Evolutionary conservation across 1,140 invertebrate genomes (phyloP).

Genomic region (Achatina immaculata): DNA sequence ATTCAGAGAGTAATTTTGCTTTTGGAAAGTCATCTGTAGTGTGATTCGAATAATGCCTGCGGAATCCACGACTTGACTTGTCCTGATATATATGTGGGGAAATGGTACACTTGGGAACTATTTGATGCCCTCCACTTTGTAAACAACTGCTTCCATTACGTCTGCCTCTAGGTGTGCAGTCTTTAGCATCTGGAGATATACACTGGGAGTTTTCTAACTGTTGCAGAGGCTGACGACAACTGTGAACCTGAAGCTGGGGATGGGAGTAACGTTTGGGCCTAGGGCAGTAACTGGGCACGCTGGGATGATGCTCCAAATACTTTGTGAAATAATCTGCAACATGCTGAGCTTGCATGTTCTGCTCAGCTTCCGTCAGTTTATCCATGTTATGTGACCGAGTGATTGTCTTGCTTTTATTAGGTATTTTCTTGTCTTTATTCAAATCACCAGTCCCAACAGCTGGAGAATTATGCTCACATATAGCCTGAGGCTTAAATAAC

Average conservation of each 20-base stretch:
- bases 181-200: conserved; percentile 14
- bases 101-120: background rate
- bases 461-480: background rate
- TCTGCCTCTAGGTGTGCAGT: background rate
- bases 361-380: conserved; percentile 24
- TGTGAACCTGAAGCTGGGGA: background rate
- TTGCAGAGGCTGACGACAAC: background rate
- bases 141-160: background rate
- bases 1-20: background rate
- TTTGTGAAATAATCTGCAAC: conserved; percentile 27
- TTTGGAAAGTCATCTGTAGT: background rate
- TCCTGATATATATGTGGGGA: background rate
- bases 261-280: conserved; percentile 1
- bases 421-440: background rate
- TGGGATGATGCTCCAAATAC: background rate
- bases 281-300: background rate
- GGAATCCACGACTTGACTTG: background rate
- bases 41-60: background rate
- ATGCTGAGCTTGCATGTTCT: conserved; percentile 3
- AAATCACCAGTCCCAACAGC: background rate
- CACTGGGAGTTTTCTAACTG: background rate
- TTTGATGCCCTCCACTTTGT: background rate
- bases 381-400: background rate
- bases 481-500: background rate
- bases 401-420: background rate